phyloP scores from a whole-genome alignment of 2,113 vertebrate species.

The Oryzias javanicus region DNA sequence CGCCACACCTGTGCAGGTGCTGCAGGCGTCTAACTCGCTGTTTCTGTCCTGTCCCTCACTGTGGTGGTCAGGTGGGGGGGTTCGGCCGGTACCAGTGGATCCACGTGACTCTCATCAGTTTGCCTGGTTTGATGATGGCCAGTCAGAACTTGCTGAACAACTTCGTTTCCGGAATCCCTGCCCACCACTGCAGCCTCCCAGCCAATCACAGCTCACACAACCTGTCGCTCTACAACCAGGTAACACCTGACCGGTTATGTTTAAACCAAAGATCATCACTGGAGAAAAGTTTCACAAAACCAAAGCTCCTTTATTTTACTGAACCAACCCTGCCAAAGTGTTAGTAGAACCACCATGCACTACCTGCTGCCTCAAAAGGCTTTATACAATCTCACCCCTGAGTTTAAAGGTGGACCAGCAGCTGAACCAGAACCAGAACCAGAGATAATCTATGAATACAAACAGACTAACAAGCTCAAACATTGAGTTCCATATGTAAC shows the following conservation, averaged over 20 bases:
- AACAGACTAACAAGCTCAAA: too few relatives aligned
- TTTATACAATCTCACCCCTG: too few relatives aligned
- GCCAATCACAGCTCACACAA: slow-evolving; percentile 56
- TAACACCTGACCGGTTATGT: slow-evolving; percentile 3
- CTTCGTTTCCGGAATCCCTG: slow-evolving; percentile 76
- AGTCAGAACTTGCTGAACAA: slow-evolving; percentile 85
- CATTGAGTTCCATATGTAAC: too few relatives aligned
- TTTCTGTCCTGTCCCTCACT: neutral
- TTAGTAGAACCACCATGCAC: too few relatives aligned
- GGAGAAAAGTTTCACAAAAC: too few relatives aligned
- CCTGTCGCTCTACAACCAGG: slow-evolving; percentile 27
- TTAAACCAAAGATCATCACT: too few relatives aligned
- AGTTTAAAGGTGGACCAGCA: too few relatives aligned
- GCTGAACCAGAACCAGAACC: too few relatives aligned
- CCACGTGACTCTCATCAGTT: slow-evolving; percentile 73
- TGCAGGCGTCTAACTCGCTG: neutral
- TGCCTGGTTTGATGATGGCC: slow-evolving; percentile 81
- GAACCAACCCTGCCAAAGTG: too few relatives aligned
- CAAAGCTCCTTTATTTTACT: too few relatives aligned
- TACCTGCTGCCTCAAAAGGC: too few relatives aligned
- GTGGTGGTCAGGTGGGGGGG: slow-evolving; percentile 61
- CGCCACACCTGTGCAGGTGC: neutral
- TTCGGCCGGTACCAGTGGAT: slow-evolving; percentile 81
- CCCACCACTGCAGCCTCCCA: slow-evolving; percentile 73
- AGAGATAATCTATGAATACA: too few relatives aligned